Conservation (phyloP, 2,888 invertebrate species). For the Pinctada fucata region DNA sequence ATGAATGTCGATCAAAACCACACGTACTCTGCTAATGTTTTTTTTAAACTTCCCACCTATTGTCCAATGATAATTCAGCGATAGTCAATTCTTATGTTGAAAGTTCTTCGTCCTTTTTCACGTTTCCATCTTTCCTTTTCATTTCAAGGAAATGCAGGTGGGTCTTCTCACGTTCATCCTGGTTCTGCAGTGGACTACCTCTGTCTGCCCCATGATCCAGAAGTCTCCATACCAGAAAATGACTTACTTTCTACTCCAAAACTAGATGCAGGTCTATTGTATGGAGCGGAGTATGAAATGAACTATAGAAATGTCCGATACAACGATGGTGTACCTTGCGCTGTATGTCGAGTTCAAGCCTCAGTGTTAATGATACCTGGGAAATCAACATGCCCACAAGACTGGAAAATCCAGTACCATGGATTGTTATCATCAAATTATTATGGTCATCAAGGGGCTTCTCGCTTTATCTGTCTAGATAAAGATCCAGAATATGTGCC, state of each 20-base stretch:
- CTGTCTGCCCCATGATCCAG: slow-evolving; percentile 20
- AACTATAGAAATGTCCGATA: slow-evolving; percentile 4
- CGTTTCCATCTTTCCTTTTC: background rate
- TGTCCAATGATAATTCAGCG: too few relatives aligned
- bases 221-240: too few relatives aligned
- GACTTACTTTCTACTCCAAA: too few relatives aligned
- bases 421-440: slow-evolving; percentile 37
- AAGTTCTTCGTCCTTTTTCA: background rate
- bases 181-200: slow-evolving; percentile 25
- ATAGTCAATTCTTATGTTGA: background rate
- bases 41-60: too few relatives aligned
- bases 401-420: slow-evolving; percentile 34
- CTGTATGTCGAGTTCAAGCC: slow-evolving; percentile 6
- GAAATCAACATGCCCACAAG: slow-evolving; percentile 24
- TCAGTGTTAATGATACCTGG: slow-evolving; percentile 37
- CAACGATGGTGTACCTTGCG: slow-evolving; percentile 15
- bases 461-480: slow-evolving; percentile 39
- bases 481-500: slow-evolving; percentile 24
- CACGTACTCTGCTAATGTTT: too few relatives aligned
- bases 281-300: slow-evolving; percentile 24
- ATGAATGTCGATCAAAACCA: too few relatives aligned
- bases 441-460: slow-evolving; percentile 9
- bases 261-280: background rate
- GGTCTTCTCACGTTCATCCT: slow-evolving; percentile 8
- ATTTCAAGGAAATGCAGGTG: slow-evolving; percentile 15